Conservation (phyloP, 1,140 invertebrate species). For the Drosophila tani region DNA sequence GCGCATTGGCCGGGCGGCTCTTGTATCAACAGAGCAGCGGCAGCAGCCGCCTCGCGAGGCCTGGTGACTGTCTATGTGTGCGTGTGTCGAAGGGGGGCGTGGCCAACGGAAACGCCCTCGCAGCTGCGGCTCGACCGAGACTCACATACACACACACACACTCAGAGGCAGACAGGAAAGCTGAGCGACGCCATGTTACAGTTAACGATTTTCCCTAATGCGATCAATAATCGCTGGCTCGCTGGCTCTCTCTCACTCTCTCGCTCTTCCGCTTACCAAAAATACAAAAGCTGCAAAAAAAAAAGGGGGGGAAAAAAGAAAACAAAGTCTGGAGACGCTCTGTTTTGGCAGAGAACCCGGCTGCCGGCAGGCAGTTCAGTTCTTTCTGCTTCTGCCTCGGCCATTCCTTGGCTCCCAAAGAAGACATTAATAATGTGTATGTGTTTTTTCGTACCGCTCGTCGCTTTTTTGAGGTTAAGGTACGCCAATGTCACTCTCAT, state of each 20-base stretch:
- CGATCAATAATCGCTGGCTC: slow-evolving; percentile 80
- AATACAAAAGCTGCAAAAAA: slow-evolving; percentile 1
- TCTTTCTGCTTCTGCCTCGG: slow-evolving; percentile 11
- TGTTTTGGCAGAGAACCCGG: slow-evolving; percentile 70
- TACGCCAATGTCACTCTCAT: slow-evolving; percentile 81
- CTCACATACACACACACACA: neutral
- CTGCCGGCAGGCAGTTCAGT: slow-evolving; percentile 1
- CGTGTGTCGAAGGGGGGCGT: slow-evolving; percentile 44
- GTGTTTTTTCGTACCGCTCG: slow-evolving; percentile 21
- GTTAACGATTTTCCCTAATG: slow-evolving; percentile 83
- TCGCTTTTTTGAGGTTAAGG: slow-evolving; percentile 81
- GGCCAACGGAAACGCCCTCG: slow-evolving; percentile 65
- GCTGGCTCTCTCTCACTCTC: slow-evolving; percentile 61
- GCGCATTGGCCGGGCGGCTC: slow-evolving; percentile 72
- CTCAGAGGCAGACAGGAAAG: slow-evolving; percentile 47
- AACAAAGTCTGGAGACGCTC: slow-evolving; percentile 39
- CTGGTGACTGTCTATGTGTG: slow-evolving; percentile 53
- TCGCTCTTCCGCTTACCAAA: slow-evolving; percentile 11
- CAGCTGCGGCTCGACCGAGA: slow-evolving; percentile 37
- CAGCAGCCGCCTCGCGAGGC: slow-evolving; percentile 47
- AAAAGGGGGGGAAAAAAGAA: slow-evolving; percentile 5
- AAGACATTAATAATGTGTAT: slow-evolving; percentile 65
- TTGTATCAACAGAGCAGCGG: slow-evolving; percentile 69
- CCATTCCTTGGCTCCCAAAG: slow-evolving; percentile 56
- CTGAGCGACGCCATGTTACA: slow-evolving; percentile 82